Percentiles rank a stretch among this genome's conserved stretches.
These are phyloP conservation scores for Pocota personata DNA, from an alignment of 2,888 invertebrate species.

Conservation along the genomic window DNA sequence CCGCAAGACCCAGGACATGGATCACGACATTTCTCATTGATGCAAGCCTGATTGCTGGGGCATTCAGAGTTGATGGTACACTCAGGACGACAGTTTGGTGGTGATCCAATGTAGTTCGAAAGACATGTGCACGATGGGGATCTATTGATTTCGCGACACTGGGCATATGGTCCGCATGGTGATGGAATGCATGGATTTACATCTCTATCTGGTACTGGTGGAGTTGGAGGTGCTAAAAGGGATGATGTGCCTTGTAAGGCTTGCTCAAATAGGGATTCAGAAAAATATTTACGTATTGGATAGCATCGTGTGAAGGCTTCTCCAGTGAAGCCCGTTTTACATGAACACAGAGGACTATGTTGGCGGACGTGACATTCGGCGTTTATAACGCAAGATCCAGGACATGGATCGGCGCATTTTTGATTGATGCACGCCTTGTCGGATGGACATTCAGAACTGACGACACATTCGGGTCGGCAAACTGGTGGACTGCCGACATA, in stretches of 20 bases:
- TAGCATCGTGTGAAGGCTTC: constrained; percentile 89
- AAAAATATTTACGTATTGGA: constrained; percentile 77
- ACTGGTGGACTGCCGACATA: constrained; percentile 91
- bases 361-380: constrained; percentile 91
- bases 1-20: constrained; percentile 92
- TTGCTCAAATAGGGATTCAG: background rate
- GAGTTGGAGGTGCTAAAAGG: constrained; percentile 76
- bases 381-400: constrained; percentile 90
- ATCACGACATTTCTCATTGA: constrained; percentile 88
- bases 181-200: constrained; percentile 89
- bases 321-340: constrained; percentile 89
- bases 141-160: constrained; percentile 87
- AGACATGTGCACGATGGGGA: constrained; percentile 89
- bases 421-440: constrained; percentile 90
- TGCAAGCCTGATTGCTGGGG: constrained; percentile 88
- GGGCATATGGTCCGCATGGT: constrained; percentile 91
- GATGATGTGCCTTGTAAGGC: background rate
- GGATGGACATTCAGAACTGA: constrained; percentile 90
- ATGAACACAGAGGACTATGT: constrained; percentile 92
- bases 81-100: constrained; percentile 91
- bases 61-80: constrained; percentile 91
- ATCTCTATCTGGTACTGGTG: constrained; percentile 77
- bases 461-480: constrained; percentile 91
- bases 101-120: constrained; percentile 88
- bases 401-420: constrained; percentile 91